These are phyloP conservation scores for Cyclargus thomasi DNA, from an alignment of 1,140 invertebrate genomes.

Conservation along the genomic window DNA sequence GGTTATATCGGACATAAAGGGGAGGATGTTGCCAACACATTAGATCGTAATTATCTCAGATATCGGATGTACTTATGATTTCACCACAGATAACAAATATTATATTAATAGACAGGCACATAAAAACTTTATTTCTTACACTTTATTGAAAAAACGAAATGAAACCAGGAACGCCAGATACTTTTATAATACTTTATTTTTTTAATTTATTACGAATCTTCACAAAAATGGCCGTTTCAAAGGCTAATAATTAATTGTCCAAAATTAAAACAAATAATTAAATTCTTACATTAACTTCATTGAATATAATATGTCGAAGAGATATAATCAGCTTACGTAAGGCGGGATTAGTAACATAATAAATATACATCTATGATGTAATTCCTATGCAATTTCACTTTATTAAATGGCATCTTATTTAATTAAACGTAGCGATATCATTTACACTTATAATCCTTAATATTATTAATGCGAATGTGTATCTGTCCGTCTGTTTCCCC, in stretches of 20 bases:
- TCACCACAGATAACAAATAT: conserved; percentile 7
- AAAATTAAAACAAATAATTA: not conserved
- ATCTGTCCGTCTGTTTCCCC: no score
- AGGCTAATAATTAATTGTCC: not conserved
- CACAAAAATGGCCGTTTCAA: not conserved
- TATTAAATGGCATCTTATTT: not conserved
- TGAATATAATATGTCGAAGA: not conserved
- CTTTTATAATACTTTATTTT: no score
- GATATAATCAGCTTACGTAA: not conserved
- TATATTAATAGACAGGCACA: no score
- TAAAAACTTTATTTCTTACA: no score
- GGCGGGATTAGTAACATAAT: not conserved
- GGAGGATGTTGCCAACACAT: conserved; percentile 4
- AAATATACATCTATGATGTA: not conserved
- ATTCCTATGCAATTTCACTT: not conserved
- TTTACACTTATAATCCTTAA: no score
- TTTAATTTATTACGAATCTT: no score
- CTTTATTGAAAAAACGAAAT: not conserved
- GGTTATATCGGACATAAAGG: not conserved
- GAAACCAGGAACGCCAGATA: no score
- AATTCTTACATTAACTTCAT: not conserved
- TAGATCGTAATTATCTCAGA: conserved; percentile 8
- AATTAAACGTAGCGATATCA: not conserved
- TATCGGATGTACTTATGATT: not conserved
- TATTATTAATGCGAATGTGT: no score